Conservation (phyloP, 2,888 invertebrate genomes). For the Xestia xanthographa region DNA sequence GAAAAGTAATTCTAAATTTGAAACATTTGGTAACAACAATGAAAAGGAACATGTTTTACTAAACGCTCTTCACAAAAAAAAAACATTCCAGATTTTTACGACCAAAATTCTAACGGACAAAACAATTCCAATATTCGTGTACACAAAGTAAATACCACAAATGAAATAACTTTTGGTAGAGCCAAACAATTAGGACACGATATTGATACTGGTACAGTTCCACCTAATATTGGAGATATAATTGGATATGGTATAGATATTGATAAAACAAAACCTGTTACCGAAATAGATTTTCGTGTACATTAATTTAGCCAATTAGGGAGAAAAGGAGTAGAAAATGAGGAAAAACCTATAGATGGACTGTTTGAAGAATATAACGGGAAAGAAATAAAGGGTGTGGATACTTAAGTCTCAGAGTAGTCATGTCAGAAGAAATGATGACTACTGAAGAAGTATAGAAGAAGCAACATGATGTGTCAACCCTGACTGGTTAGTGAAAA, state of each 20-base stretch:
- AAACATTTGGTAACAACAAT: not conserved
- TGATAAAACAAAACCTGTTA: conserved; percentile 23
- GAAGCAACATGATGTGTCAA: not conserved
- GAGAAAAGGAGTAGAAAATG: not conserved
- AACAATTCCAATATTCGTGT: conserved; percentile 19
- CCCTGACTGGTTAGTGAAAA: not conserved
- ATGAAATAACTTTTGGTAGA: conserved; percentile 52
- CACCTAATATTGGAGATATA: conserved; percentile 27
- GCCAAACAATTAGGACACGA: conserved; percentile 43
- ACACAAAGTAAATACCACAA: conserved; percentile 47
- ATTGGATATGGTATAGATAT: conserved; percentile 28
- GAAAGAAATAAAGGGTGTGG: not conserved
- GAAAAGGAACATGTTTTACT: not conserved
- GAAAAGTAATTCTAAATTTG: not conserved
- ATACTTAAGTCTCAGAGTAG: not conserved
- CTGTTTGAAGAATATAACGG: no score
- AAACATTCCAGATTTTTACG: not conserved
- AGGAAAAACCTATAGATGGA: not conserved
- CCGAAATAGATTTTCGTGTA: conserved; percentile 14
- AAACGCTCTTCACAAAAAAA: not conserved
- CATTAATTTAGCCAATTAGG: not conserved
- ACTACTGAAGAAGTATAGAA: not conserved
- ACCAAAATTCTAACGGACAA: conserved; percentile 12
- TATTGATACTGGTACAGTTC: conserved; percentile 40
- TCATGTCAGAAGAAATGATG: not conserved